Evolutionary conservation across 2,113 vertebrate species (phyloP), one percentile per base, ranked within the genome.

Genomic region (Marcusenius ussheri): DNA sequence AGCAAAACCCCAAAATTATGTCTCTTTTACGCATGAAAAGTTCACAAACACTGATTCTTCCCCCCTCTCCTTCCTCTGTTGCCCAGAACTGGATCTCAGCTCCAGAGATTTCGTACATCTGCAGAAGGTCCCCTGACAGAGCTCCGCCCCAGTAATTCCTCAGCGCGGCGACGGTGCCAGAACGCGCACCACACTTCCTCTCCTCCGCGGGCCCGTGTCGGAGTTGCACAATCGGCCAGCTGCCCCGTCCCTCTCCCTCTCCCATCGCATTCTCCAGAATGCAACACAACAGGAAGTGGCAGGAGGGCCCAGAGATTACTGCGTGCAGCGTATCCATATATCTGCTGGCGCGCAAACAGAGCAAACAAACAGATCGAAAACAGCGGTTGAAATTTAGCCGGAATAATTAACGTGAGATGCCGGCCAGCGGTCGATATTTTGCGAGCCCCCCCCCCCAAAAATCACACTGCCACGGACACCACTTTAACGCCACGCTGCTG

Each of bases 181-280:
- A 89, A 62, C 2, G 89, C 51, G 49, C 11, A 13, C 24, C 50
- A 21, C 24, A 56, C 19, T 85, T 83, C 39, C 89, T 85, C 74
- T 51, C 66, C 11, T 39, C 51, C 39, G 17, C 51, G n/a, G 88
- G 58, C 39, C 51, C 27, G 46, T 6, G 35, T 47, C 51, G 17
- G 51, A 46, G 89, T 85, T 84, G 89, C 89, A 89, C 89, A 89
- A 89, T 47, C 77, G 24, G 35, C 51, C 89, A 89, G 89, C 89
- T 89, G 89, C 89, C 74, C 77, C 5, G 1, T 51, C 13, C 87
- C 24, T 24, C 42, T 62, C 56, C n/a, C 62, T 31, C 62, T 70
- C 27, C 88, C 53, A 5, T 49, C 53, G 19, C 88, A 89, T 84
- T 85, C 89, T 89, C 89, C 89, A 62, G 39, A 84, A 85, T 39